Percentiles rank a stretch among this genome's conserved stretches.
These are phyloP conservation scores for Pinna nobilis DNA, from an alignment of 1,140 invertebrate genomes.

Conservation along the genomic window DNA sequence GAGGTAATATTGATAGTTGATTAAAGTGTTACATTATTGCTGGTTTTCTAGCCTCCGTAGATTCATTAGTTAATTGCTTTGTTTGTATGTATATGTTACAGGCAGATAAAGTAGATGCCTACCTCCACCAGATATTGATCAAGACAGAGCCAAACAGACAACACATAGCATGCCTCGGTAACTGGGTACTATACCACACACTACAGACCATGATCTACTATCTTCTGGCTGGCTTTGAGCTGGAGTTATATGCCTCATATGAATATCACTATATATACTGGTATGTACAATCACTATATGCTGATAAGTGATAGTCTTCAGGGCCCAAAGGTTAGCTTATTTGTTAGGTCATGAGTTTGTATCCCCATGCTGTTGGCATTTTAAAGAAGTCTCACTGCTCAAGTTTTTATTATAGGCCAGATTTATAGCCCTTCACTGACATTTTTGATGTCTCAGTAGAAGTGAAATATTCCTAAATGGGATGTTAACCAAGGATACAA, in stretches of 20 bases:
- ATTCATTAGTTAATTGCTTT: background rate
- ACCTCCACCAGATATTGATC: conserved; percentile 83
- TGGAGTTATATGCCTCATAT: conserved; percentile 96
- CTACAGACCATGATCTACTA: conserved; percentile 97
- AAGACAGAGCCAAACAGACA: conserved; percentile 82
- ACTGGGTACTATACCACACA: conserved; percentile 97
- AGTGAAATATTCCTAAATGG: too few species aligned
- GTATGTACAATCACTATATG: conserved; percentile 78
- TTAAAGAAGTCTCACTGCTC: too few species aligned
- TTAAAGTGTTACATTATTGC: background rate
- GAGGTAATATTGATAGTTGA: background rate
- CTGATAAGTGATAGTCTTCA: too few species aligned
- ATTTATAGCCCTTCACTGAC: too few species aligned
- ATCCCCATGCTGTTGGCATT: too few species aligned
- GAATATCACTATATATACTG: conserved; percentile 98
- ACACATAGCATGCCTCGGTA: conserved; percentile 91
- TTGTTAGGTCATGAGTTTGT: too few species aligned
- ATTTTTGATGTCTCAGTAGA: too few species aligned
- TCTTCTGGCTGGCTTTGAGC: conserved; percentile 93
- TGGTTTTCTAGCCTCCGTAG: background rate
- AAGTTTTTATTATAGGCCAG: too few species aligned
- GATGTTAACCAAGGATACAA: too few species aligned
- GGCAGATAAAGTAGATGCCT: conserved; percentile 89
- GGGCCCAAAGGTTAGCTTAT: too few species aligned
- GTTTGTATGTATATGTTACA: too few species aligned